Conservation (phyloP, 2,113 vertebrate species). For the Xenotilapia caudafasciata region DNA sequence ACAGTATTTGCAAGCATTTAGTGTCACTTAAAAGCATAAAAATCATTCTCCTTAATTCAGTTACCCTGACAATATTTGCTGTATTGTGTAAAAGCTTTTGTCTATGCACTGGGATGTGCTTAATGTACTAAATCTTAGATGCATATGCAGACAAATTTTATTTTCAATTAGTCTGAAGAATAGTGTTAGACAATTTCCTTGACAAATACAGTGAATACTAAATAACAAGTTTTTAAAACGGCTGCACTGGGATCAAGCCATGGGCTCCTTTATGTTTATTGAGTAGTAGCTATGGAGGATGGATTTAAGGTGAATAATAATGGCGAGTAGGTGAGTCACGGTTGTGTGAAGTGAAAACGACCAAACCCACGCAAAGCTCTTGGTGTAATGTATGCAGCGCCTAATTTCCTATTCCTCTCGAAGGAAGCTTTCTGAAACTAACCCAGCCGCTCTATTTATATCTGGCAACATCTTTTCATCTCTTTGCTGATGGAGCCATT, state of each 20-base stretch:
- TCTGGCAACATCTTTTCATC: slow-evolving; percentile 59
- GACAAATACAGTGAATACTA: slow-evolving; percentile 43
- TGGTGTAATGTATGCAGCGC: slow-evolving; percentile 64
- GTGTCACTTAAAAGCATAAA: neutral
- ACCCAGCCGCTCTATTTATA: slow-evolving; percentile 67
- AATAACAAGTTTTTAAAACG: slow-evolving; percentile 38
- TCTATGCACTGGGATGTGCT: slow-evolving; percentile 19
- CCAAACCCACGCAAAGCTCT: slow-evolving; percentile 60
- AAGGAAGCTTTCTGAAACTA: slow-evolving; percentile 63
- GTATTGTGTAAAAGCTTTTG: neutral
- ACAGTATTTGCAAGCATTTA: neutral
- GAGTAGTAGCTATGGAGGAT: slow-evolving; percentile 38
- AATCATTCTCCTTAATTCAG: neutral
- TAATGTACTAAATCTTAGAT: slow-evolving; percentile 38
- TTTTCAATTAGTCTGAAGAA: slow-evolving; percentile 56
- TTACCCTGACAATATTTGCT: slow-evolving; percentile 26
- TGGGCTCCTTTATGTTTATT: slow-evolving; percentile 22
- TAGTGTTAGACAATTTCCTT: slow-evolving; percentile 31
- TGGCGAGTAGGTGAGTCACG: slow-evolving; percentile 45
- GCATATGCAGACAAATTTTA: slow-evolving; percentile 27
- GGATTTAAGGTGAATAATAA: slow-evolving; percentile 59
- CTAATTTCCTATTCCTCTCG: slow-evolving; percentile 70
- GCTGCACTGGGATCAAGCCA: slow-evolving; percentile 31
- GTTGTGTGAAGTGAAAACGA: slow-evolving; percentile 52
- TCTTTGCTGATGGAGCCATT: slow-evolving; percentile 45